Conservation (phyloP, 2,113 vertebrate species). For the Pomatostomus ruficeps region DNA sequence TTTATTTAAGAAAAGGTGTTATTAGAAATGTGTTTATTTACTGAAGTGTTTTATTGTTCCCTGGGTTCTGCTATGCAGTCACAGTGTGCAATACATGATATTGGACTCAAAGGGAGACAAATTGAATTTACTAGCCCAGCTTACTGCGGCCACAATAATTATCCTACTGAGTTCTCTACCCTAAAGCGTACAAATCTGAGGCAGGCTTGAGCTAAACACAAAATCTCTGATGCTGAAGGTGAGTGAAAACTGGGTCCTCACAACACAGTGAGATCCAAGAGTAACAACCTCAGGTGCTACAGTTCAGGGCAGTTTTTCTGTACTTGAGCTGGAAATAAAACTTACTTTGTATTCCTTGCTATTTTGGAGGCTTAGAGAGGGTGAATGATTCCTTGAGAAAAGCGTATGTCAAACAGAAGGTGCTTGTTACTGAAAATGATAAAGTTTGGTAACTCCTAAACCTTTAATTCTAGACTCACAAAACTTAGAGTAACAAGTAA, state of each 20-base stretch:
- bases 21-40: neutral
- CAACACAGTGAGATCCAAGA: neutral
- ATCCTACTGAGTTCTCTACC: neutral
- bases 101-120: neutral
- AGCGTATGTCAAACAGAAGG: neutral
- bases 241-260: neutral
- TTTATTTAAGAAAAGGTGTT: neutral
- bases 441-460: neutral
- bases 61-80: neutral
- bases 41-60: neutral
- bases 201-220: neutral
- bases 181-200: neutral
- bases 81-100: neutral
- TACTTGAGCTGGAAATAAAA: neutral
- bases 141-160: neutral
- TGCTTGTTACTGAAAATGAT: neutral
- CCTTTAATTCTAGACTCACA: neutral
- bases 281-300: neutral
- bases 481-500: neutral
- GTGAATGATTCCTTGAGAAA: neutral
- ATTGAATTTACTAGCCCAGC: neutral
- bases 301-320: neutral
- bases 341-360: neutral
- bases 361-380: neutral
- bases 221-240: neutral